These are phyloP conservation scores for Pollenia amentaria DNA, from an alignment of 2,888 invertebrate species.

Conservation along the genomic window DNA sequence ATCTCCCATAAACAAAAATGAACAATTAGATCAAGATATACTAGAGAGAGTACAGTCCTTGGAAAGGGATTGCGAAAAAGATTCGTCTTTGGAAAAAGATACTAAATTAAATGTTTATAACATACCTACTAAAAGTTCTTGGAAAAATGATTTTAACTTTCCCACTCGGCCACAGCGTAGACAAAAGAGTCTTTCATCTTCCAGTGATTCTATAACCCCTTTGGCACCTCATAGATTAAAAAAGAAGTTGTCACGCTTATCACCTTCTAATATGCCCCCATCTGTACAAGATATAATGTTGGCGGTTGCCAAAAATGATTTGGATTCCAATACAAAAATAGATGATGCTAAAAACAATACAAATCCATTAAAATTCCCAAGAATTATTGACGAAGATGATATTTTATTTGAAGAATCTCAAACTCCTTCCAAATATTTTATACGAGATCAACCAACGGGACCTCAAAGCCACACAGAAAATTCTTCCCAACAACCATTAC, in stretches of 20 bases:
- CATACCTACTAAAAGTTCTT: constrained; percentile 40
- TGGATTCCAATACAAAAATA: constrained; percentile 1
- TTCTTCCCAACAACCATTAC: constrained; percentile 1
- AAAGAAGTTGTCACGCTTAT: constrained; percentile 79
- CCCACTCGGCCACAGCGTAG: constrained; percentile 80
- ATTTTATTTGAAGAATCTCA: constrained; percentile 61
- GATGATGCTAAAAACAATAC: not conserved
- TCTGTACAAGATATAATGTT: constrained; percentile 82
- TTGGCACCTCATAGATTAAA: constrained; percentile 79
- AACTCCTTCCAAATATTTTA: constrained; percentile 60
- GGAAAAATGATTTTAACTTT: constrained; percentile 76
- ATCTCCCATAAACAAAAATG: constrained; percentile 55
- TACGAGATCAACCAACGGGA: constrained; percentile 30
- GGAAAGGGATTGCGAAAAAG: constrained; percentile 76
- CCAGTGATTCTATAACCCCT: constrained; percentile 79
- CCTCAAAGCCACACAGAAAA: not conserved
- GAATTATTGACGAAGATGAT: constrained; percentile 76
- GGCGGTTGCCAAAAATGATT: constrained; percentile 41
- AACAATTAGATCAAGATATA: constrained; percentile 75
- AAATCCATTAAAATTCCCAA: constrained; percentile 77
- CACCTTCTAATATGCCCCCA: constrained; percentile 82
- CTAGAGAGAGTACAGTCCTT: constrained; percentile 78
- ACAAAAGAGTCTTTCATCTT: constrained; percentile 81
- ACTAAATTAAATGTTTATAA: not conserved
- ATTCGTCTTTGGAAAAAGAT: constrained; percentile 6